Evolutionary conservation across 1,140 invertebrate species (phyloP), one percentile per base, ranked within the genome.

Genomic region (Hesperophylax magnus): DNA sequence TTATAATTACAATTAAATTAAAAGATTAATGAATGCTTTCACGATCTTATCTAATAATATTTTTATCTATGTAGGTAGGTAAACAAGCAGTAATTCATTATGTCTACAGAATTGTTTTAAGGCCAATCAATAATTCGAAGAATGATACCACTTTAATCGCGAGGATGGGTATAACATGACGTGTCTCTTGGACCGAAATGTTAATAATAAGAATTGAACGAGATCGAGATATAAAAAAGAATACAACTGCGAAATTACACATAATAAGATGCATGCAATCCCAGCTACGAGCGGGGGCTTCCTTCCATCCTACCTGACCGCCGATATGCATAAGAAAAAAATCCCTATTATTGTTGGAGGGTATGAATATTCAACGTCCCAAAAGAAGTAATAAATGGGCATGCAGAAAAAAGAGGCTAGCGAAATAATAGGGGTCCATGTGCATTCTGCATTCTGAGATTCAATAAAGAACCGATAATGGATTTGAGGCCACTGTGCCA

Each of bases 401-500:
- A 72, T 22, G 76, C 22, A 72, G 53, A 81, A 77, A 80, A 74
- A 67, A 61, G 67, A 81, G 75, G 63, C 80, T 69, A 77, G 75
- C 67, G 75, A 78, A 81, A 81, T 78, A 81, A 81, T 78, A 67
- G 76, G 63, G 75, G 52, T 77, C 76, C 75, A 78, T 79, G 54
- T 78, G 58, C 76, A 78, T 81, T 81, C 67, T 78, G 79, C 54
- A 53, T 80, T 24, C 63, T 77, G 39, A 52, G 60, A 77, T 77
- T 81, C 80, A 60, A 81, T 81, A 81, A 69, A 54, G 80, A 76
- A 81, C 63, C 80, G 75, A 81, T 81, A 81, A 81, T 81, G 80
- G 80, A 81, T 81, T 78, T 78, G 52, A 77, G 80, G 80, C 80
- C 80, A 81, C 80, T 81, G 76, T 81, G 80, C 78, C 80, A 78